Evolutionary conservation across 2,888 invertebrate species (phyloP).

Genomic region (Lasiommata megera): DNA sequence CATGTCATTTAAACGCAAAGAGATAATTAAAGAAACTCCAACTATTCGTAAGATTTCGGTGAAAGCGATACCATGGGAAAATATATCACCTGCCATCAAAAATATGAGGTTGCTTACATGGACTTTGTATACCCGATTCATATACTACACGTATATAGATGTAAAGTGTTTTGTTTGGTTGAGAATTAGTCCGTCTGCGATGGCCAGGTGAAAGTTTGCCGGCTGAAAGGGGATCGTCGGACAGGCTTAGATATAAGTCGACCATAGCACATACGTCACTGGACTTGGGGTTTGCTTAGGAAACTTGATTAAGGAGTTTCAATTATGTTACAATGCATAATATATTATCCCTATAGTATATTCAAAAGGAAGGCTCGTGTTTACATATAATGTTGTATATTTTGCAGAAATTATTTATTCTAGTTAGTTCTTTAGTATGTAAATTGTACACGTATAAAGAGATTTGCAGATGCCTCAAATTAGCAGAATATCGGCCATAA

Average conservation of each 20-base stretch:
- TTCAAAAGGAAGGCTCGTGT: no score
- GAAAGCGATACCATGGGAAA: no score
- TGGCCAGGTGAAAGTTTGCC: slow-evolving; percentile 64
- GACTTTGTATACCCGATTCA: background rate
- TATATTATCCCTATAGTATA: no score
- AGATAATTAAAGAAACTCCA: no score
- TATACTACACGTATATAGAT: background rate
- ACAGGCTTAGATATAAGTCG: slow-evolving; percentile 50
- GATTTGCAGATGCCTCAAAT: no score
- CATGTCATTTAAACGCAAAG: no score
- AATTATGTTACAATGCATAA: background rate
- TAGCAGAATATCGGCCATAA: no score
- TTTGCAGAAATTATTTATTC: no score
- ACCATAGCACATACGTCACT: slow-evolving; percentile 33
- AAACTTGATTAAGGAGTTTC: slow-evolving; percentile 14
- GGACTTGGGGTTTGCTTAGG: slow-evolving; percentile 15
- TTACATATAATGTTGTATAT: no score
- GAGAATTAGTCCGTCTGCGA: slow-evolving; percentile 54
- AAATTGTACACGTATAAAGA: no score
- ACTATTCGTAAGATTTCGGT: no score
- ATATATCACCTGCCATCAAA: background rate
- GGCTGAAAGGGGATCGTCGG: slow-evolving; percentile 52
- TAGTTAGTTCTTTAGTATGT: no score
- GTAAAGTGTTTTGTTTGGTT: slow-evolving; percentile 46
- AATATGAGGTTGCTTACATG: background rate